phyloP scores from a whole-genome alignment of 2,888 invertebrate species.

The Theodoxus fluviatilis region DNA sequence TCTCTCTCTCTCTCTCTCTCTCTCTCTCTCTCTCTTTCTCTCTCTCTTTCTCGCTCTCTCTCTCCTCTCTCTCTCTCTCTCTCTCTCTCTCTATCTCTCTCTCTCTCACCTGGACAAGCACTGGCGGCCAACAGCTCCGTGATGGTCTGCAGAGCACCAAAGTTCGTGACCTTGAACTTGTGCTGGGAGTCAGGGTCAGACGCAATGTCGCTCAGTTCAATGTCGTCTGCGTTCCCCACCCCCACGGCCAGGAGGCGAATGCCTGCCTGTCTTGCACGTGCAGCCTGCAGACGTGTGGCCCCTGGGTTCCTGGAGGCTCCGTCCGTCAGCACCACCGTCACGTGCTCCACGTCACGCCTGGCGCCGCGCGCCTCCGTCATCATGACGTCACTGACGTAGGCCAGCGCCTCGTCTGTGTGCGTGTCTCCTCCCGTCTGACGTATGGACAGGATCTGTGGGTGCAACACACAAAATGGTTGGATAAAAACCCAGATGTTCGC shows the following conservation, averaged over 20 bases:
- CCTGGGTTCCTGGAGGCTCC: constrained; percentile 5
- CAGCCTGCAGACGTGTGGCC: too few species aligned
- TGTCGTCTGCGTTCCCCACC: constrained; percentile 19
- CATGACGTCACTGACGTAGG: too few species aligned
- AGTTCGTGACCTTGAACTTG: background rate
- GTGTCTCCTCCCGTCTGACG: constrained; percentile 38
- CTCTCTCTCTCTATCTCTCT: too few species aligned
- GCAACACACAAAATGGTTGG: too few species aligned
- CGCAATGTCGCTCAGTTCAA: constrained; percentile 9
- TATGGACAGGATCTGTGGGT: too few species aligned
- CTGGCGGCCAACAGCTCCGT: background rate
- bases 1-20: too few species aligned
- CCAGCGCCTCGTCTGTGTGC: constrained; percentile 36
- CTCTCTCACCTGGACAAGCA: too few species aligned
- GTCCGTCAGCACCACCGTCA: constrained; percentile 16
- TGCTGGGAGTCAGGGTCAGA: background rate
- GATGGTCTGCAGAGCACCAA: constrained; percentile 1
- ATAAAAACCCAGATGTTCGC: too few species aligned
- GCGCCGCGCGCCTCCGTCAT: too few species aligned
- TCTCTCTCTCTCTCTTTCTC: too few species aligned
- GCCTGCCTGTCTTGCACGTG: background rate
- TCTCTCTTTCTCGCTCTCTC: too few species aligned
- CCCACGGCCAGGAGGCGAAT: constrained; percentile 22
- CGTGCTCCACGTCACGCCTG: background rate
- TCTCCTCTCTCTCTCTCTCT: too few species aligned